Conservation (phyloP, 2,797 vertebrate genomes). For the Acanthurus lineatus region DNA sequence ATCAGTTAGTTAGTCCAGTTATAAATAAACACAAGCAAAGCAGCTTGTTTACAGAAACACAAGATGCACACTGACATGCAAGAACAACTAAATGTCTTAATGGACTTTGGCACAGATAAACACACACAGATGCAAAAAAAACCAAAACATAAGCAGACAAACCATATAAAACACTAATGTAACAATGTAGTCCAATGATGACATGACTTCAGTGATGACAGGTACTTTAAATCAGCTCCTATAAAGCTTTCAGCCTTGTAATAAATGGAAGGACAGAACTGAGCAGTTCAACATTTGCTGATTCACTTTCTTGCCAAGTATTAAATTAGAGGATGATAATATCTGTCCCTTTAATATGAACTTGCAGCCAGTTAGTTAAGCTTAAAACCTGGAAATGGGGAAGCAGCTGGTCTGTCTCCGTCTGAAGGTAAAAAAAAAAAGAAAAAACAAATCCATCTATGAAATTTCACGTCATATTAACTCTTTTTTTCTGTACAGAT, state of each 20-base stretch:
- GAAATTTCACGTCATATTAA: not conserved
- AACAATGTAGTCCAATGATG: not conserved
- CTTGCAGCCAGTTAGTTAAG: not conserved
- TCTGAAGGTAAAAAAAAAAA: not conserved
- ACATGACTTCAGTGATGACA: not conserved
- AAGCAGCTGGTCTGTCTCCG: not conserved
- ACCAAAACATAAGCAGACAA: not conserved
- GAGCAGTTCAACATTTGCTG: too few species aligned
- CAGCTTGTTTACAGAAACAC: conserved; percentile 27
- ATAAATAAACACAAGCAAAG: conserved; percentile 77
- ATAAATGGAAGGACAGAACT: too few species aligned
- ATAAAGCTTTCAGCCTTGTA: conserved; percentile 2
- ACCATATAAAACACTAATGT: not conserved
- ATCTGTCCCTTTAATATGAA: not conserved
- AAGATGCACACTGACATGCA: conserved; percentile 18
- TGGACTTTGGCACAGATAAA: not conserved
- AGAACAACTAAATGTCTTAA: not conserved
- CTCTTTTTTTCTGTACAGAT: not conserved
- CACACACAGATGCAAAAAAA: not conserved
- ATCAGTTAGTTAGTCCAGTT: conserved; percentile 90
- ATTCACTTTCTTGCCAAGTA: not conserved
- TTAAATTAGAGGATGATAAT: conserved; percentile 6
- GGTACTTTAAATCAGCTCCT: not conserved
- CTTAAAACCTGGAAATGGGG: not conserved
- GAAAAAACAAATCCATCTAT: not conserved